Evolutionary conservation across 2,113 vertebrate genomes (phyloP).

Genomic region (Anseranas semipalmata): DNA sequence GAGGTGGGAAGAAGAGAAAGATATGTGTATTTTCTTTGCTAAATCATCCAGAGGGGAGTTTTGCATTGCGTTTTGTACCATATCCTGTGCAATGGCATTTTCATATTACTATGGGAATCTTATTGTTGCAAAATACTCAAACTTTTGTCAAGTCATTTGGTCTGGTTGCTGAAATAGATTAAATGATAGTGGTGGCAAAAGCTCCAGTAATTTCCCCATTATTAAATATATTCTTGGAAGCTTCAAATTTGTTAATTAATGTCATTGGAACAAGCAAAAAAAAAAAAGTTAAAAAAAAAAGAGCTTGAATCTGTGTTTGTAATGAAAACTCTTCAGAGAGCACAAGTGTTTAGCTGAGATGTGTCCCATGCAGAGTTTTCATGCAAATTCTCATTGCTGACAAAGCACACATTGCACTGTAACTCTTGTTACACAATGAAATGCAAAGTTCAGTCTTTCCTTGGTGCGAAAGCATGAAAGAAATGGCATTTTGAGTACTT

Average conservation of each 20-base stretch:
- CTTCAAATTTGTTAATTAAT: neutral
- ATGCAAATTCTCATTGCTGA: neutral
- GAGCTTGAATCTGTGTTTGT: neutral
- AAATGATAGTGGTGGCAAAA: constrained; percentile 27
- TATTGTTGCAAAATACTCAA: neutral
- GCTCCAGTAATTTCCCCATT: neutral
- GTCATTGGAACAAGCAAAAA: neutral
- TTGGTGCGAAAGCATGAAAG: neutral
- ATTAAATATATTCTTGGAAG: neutral
- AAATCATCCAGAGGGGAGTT: neutral
- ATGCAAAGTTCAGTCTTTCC: neutral
- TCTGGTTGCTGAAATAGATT: neutral
- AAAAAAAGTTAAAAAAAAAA: neutral
- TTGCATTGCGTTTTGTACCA: neutral
- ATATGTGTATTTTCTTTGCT: neutral
- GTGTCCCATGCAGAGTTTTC: neutral
- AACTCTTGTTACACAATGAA: neutral
- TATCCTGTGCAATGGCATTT: neutral
- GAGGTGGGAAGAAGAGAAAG: neutral
- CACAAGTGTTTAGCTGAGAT: neutral
- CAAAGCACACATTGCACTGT: neutral
- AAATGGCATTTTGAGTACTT: constrained; percentile 27
- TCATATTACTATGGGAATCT: neutral
- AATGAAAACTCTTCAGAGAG: neutral
- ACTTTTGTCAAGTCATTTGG: neutral